Evolutionary conservation across 2,888 invertebrate species (phyloP).

Genomic region (Artemia sp.): DNA sequence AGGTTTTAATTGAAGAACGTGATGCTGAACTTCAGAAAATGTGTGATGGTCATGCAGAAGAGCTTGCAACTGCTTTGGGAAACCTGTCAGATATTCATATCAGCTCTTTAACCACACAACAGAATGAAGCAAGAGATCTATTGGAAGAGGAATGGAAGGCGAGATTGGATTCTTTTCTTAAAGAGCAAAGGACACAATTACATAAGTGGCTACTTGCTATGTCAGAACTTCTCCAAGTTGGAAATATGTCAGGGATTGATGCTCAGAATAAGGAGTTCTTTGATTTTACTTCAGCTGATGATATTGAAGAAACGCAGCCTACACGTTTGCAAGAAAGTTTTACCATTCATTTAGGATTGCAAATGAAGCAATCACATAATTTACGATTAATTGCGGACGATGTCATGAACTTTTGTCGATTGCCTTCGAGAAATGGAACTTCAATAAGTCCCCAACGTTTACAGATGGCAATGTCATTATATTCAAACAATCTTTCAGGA

Average conservation of each 20-base stretch:
- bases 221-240: constrained; percentile 50
- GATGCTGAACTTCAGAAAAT: constrained; percentile 16
- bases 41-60: constrained; percentile 51
- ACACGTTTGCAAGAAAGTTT: constrained; percentile 73
- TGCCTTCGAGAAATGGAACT: constrained; percentile 24
- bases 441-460: constrained; percentile 49
- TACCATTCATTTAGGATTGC: constrained; percentile 91
- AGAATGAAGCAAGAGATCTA: constrained; percentile 60
- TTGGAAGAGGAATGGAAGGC: constrained; percentile 59
- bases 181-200: constrained; percentile 69
- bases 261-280: background rate
- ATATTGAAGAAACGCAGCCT: background rate
- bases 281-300: background rate
- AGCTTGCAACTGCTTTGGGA: constrained; percentile 71
- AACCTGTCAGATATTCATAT: constrained; percentile 66
- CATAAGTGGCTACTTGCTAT: constrained; percentile 73
- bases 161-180: constrained; percentile 62
- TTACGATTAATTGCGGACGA: constrained; percentile 73
- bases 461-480: constrained; percentile 81
- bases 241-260: constrained; percentile 30
- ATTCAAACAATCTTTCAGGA: constrained; percentile 75
- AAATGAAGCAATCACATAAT: constrained; percentile 96
- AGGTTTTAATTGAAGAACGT: constrained; percentile 3
- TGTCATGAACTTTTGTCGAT: constrained; percentile 54
- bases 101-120: constrained; percentile 56